Percentiles rank a stretch among this genome's conserved stretches.
Conservation (phyloP, 2,113 vertebrate species). For the Otocyon megalotis region DNA sequence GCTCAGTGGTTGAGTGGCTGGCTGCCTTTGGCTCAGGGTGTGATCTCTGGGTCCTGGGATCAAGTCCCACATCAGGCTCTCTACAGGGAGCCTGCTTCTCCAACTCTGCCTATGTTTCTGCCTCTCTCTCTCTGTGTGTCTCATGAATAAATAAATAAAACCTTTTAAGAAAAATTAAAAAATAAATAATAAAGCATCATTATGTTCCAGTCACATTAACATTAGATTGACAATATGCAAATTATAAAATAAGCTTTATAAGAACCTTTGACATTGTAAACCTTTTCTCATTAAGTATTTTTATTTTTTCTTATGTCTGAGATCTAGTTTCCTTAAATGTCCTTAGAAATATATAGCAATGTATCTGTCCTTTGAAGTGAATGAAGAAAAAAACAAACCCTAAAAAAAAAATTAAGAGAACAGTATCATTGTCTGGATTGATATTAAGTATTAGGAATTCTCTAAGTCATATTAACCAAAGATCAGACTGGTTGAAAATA, state of each 20-base stretch:
- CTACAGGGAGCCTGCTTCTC: no score
- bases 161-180: no score
- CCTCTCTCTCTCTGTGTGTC: no score
- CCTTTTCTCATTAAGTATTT: not conserved
- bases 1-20: no score
- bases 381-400: not conserved
- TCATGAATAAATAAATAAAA: no score
- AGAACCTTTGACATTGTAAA: not conserved
- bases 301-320: not conserved
- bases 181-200: not conserved
- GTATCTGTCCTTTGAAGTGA: not conserved
- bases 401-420: slow-evolving; percentile 14
- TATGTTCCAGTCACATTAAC: not conserved
- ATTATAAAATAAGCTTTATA: not conserved
- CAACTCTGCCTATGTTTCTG: no score
- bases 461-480: not conserved
- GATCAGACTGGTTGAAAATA: not conserved
- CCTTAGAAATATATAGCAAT: not conserved
- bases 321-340: slow-evolving; percentile 3
- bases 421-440: not conserved
- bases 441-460: not conserved
- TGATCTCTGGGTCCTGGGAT: no score
- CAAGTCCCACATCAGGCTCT: no score
- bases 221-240: not conserved
- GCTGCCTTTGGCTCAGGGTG: no score